A percentile compares a stretch with the other conserved stretches of the same genome.
phyloP scores from a whole-genome alignment of 2,797 vertebrate species.

The Amblyraja radiata region DNA sequence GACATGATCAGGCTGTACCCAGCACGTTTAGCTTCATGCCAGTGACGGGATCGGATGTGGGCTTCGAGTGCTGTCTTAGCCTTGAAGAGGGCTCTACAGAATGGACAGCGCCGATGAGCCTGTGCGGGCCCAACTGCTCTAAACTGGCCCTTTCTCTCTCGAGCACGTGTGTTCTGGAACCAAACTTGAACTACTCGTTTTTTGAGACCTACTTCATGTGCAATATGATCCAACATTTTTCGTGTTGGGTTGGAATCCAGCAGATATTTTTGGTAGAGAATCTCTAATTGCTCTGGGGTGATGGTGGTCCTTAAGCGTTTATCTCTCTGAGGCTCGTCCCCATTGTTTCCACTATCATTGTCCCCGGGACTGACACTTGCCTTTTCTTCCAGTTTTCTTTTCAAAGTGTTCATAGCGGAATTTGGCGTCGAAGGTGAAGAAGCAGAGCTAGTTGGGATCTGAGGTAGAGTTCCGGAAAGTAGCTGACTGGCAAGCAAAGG shows the following conservation, averaged over 20 bases:
- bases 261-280: slow-evolving; percentile 96
- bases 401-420: slow-evolving; percentile 92
- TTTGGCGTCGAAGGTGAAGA: slow-evolving; percentile 94
- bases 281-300: slow-evolving; percentile 94
- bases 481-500: slow-evolving; percentile 90
- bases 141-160: slow-evolving; percentile 96
- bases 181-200: slow-evolving; percentile 98
- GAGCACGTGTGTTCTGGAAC: slow-evolving; percentile 97
- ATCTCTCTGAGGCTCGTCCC: slow-evolving; percentile 94
- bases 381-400: slow-evolving; percentile 97
- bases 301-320: slow-evolving; percentile 96
- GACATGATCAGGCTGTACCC: slow-evolving; percentile 88
- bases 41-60: slow-evolving; percentile 95
- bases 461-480: slow-evolving; percentile 86
- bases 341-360: slow-evolving; percentile 91
- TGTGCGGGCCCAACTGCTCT: slow-evolving; percentile 93
- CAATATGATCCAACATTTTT: slow-evolving; percentile 98
- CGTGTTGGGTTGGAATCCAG: slow-evolving; percentile 96
- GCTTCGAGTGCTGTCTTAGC: slow-evolving; percentile 97
- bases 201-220: slow-evolving; percentile 95
- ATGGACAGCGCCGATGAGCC: slow-evolving; percentile 91
- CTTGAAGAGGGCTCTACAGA: slow-evolving; percentile 96
- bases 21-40: slow-evolving; percentile 97
- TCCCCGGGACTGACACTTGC: slow-evolving; percentile 93
- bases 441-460: slow-evolving; percentile 88